Conservation (phyloP, 2,888 invertebrate species). For the Hybos culiciformis region DNA sequence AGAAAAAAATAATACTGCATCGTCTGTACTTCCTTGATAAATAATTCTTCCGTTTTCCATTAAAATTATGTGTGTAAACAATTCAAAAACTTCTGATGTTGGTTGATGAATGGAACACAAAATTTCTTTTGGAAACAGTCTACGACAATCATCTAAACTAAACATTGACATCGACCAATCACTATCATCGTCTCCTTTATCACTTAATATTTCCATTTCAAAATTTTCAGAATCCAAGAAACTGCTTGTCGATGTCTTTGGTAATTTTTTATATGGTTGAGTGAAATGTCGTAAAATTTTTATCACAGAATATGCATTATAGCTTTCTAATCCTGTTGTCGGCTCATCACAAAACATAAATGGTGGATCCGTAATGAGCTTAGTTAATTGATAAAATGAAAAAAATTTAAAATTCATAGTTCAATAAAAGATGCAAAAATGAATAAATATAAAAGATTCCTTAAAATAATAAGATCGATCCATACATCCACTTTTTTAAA, state of each 20-base stretch:
- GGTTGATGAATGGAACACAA: conserved; percentile 87
- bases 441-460: too few relatives aligned
- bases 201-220: background rate
- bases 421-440: too few relatives aligned
- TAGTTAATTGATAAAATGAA: too few relatives aligned
- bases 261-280: background rate
- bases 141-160: conserved; percentile 16
- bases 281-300: conserved; percentile 47
- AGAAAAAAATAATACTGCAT: conserved; percentile 53
- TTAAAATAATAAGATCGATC: too few relatives aligned
- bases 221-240: too few relatives aligned
- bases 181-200: background rate
- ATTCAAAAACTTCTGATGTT: conserved; percentile 68
- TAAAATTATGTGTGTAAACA: conserved; percentile 67
- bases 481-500: too few relatives aligned
- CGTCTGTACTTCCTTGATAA: conserved; percentile 59
- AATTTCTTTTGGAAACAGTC: conserved; percentile 46
- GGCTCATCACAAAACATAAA: conserved; percentile 90
- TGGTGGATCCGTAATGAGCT: conserved; percentile 77
- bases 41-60: conserved; percentile 66
- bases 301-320: conserved; percentile 69
- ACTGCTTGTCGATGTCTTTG: too few relatives aligned
- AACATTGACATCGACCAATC: background rate
- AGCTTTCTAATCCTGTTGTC: conserved; percentile 84
- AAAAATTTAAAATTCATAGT: too few relatives aligned